These are phyloP conservation scores for Acanthacorydalis orientalis DNA, from an alignment of 2,888 invertebrate species.

Conservation along the genomic window DNA sequence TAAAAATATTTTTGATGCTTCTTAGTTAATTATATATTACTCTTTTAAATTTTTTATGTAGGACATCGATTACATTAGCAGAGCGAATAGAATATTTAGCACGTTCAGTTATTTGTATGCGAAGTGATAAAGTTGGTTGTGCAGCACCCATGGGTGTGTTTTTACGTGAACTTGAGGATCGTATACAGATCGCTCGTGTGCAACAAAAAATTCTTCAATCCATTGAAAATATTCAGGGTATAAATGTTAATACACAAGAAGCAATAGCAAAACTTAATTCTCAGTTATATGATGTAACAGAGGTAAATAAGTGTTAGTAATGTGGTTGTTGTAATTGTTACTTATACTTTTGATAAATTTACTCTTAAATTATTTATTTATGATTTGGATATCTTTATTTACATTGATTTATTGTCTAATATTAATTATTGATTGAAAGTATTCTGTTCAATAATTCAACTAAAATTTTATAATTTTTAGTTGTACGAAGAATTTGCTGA, in stretches of 20 bases:
- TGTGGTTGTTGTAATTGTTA: too few relatives aligned
- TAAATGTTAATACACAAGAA: slow-evolving; percentile 25
- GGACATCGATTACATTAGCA: slow-evolving; percentile 53
- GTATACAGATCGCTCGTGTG: slow-evolving; percentile 77
- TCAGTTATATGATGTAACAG: slow-evolving; percentile 71
- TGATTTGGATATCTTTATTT: neutral
- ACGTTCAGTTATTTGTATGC: slow-evolving; percentile 87
- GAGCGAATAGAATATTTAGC: slow-evolving; percentile 84
- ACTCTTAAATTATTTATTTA: too few relatives aligned
- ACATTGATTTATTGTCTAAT: neutral
- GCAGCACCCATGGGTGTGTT: slow-evolving; percentile 59
- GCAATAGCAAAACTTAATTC: slow-evolving; percentile 60
- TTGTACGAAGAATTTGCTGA: slow-evolving; percentile 87
- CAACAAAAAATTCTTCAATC: slow-evolving; percentile 56
- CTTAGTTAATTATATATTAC: neutral
- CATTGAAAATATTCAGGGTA: slow-evolving; percentile 32
- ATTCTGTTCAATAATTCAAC: neutral
- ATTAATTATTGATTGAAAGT: too few relatives aligned
- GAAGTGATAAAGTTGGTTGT: slow-evolving; percentile 64
- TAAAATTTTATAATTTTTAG: slow-evolving; percentile 24
- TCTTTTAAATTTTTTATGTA: slow-evolving; percentile 19
- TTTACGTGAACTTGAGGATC: slow-evolving; percentile 80
- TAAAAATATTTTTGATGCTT: neutral
- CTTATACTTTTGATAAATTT: too few relatives aligned
- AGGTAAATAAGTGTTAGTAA: too few relatives aligned